Evolutionary conservation across 2,888 invertebrate species (phyloP), one percentile per base, ranked within the genome.

Genomic region (Noctuana brunneofusca): DNA sequence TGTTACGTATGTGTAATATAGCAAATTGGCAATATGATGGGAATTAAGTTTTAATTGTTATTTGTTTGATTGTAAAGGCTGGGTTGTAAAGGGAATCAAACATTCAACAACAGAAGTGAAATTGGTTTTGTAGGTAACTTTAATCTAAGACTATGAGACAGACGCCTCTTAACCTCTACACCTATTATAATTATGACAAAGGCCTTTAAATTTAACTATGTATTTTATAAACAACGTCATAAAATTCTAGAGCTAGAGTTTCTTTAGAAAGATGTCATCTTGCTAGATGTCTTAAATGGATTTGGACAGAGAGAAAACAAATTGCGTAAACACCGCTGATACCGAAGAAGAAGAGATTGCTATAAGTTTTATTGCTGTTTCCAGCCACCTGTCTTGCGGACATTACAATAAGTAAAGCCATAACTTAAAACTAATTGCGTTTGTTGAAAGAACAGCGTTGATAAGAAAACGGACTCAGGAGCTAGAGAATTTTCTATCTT

Each of bases 321-420:
- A 72, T 80, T 80, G 75, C 79, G 75, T 77, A 78, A 81, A 72
- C 69, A 70, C 52, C 69, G 69, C 68, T 74, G 75, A 78, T 77
- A 69, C 68, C 66, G 71, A 66, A 67, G 67, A n/a, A n/a, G n/a
- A n/a, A 65, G 68, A 69, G 74, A 76, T 79, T 77, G 76, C 75
- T 72, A 69, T 38, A 73, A 74, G 68, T 76, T 75, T 75, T 73
- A 76, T 72, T 74, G 71, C 71, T 68, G 73, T 76, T 72, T 73
- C 73, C 72, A 66, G 68, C 66, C 66, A 59, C 46, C 57, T 46
- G 59, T 46, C 32, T 53, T 46, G 50, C 22, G 16, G 43, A 59
- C 32, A 11, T 53, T 46, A 52, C 35, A 24, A 50, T 43, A 59
- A 59, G 59, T 46, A 53, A 24, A 43, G 46, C 53, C 53, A 59